Evolutionary conservation across 2,113 vertebrate species (phyloP).

Genomic region (Trichechus manatus): DNA sequence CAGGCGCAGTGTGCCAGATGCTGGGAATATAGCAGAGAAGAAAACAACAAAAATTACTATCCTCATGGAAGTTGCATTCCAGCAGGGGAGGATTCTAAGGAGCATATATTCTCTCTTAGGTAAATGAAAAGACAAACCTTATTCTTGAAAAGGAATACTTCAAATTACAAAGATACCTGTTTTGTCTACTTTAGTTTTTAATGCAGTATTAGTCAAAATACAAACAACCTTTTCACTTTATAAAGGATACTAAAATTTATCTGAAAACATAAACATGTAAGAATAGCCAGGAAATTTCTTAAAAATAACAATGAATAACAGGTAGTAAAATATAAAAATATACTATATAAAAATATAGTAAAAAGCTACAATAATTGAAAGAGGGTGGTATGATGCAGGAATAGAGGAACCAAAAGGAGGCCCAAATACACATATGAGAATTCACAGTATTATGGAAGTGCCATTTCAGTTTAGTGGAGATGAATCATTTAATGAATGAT

Average conservation of each 20-base stretch:
- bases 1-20: not conserved
- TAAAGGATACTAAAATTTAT: slow-evolving; percentile 25
- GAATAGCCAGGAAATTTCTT: not conserved
- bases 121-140: not conserved
- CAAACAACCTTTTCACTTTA: not conserved
- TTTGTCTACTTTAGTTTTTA: not conserved
- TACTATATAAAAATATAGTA: not conserved
- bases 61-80: not conserved
- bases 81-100: not conserved
- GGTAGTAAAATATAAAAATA: not conserved
- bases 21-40: not conserved
- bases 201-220: not conserved
- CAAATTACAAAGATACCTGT: not conserved
- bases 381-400: not conserved
- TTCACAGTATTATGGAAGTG: not conserved
- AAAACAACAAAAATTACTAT: not conserved
- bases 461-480: not conserved
- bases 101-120: not conserved
- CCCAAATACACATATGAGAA: not conserved
- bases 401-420: not conserved
- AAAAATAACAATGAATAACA: not conserved
- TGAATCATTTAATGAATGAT: not conserved
- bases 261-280: not conserved
- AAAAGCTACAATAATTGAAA: not conserved
- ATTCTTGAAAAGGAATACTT: not conserved